Base-by-base conservation (phyloP, 2,113 vertebrate genomes). In the Aptenodytes patagonicus region DNA sequence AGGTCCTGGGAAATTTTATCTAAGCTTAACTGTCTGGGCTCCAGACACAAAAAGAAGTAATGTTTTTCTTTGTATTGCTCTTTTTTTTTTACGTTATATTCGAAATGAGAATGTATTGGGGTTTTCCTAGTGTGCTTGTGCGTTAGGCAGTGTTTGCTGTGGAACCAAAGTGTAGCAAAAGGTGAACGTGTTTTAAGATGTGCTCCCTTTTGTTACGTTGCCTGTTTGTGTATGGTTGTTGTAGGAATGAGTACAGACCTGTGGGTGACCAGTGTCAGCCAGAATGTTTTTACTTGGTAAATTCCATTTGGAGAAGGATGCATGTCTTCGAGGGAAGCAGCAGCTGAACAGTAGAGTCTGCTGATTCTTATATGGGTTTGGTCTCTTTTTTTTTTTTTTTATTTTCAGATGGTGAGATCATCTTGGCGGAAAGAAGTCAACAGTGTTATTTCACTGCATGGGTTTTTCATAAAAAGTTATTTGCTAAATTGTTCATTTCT, bases 161-260 rank as follows among this genome's bases (percentile, higher is more conserved):
- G 42, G 57, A 87, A 71, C 21, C 4, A 4, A 49, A 58, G 28
- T 6, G 9, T 21, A 46, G 17, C 44, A 66, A 69, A 84, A 85
- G 11, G 8, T 65, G 36, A 85, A 65, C 0, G 0, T 1, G 0
- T 55, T 90, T 71, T 51, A 60, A 65, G 26, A 69, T 18, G 11
- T 11, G 13, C 15, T 60, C 22, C 11, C 24, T 84, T 44, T 26
- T 44, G 14, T 70, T n/a, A 18, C 0, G 0, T 76, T 68, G 13
- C n/a, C 65, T 62, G 10, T 31, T 24, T 36, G 15, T 29, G 5
- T 38, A 3, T 21, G n/a, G 18, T 7, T 29, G 36, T n/a, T 31
- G 36, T 71, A n/a, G 13, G 24, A 31, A 3, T 16, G 15, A 46
- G 20, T 58, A 66, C 26, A 54, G 32, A 52, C 21, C 34, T 72